Evolutionary conservation across 2,113 vertebrate species (phyloP), one percentile per base, ranked within the genome.

Genomic region (Alexandromys fortis): DNA sequence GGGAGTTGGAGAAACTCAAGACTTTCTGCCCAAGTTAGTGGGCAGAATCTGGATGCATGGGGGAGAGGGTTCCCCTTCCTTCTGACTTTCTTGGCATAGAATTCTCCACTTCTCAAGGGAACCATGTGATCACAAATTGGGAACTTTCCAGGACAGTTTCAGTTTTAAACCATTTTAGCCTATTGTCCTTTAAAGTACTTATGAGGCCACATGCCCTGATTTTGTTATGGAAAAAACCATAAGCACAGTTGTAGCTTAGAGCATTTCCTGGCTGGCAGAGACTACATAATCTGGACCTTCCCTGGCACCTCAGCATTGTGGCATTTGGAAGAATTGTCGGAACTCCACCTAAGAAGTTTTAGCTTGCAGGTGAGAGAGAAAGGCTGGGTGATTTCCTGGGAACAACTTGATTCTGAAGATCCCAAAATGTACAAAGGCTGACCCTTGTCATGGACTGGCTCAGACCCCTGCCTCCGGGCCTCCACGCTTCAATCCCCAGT

Each of bases 101-200:
- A 61, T 45, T 86, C 88, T 89, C 89, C 30, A 86, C 17, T 92
- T 90, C 88, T 94, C 33, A 22, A 78, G 78, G 77, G 92, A 89
- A 94, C 72, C 42, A 38, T 86, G 81, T 28, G 8, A 86, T 92
- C 67, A 33, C 73, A 89, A 94, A 19, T 89, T 95, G 77, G 42
- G n/a, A 72, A 49, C 45, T 95, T 91, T 86, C 90, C 96, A 97
- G 72, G 38, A 95, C 76, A 73, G 33, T 94, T 89, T 28, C 68
- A 78, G 67, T 86, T 96, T 94, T 77, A 58, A 97, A 94, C 88
- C 88, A 92, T 94, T 96, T 90, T 93, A 92, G 81, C 81, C 52
- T 86, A 89, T 97, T 97, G 94, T 97, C 73, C 77, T 96, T 91
- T n/a, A 68, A 96, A 96, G 86, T 92, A 95, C 73, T 92, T 94